Evolutionary conservation across 2,888 invertebrate genomes (phyloP).

Genomic region (Lepidochrysops patricia): DNA sequence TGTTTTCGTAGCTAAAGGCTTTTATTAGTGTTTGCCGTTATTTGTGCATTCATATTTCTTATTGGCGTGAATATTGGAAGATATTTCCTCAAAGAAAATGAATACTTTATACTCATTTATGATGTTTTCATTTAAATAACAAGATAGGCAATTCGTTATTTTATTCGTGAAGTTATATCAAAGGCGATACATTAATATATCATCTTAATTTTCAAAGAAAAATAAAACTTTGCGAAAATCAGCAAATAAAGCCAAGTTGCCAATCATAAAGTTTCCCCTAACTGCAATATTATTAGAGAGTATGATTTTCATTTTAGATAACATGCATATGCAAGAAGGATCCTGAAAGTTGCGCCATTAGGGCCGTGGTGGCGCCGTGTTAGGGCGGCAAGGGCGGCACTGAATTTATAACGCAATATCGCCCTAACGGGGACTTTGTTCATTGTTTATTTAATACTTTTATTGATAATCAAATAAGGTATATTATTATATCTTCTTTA

Average conservation of each 20-base stretch:
- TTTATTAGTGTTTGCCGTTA: slow-evolving; percentile 26
- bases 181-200: no score
- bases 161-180: no score
- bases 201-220: not conserved
- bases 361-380: slow-evolving; percentile 43
- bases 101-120: no score
- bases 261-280: not conserved
- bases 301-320: not conserved
- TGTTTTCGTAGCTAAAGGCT: slow-evolving; percentile 49
- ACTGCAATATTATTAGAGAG: slow-evolving; percentile 1
- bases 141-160: no score
- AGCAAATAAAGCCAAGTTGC: not conserved
- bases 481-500: no score
- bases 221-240: not conserved
- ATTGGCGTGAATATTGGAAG: not conserved
- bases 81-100: no score
- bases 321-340: slow-evolving; percentile 4
- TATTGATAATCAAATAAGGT: no score
- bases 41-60: not conserved
- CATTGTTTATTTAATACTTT: not conserved
- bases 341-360: slow-evolving; percentile 53
- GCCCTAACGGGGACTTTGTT: not conserved
- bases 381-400: slow-evolving; percentile 48
- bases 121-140: no score
- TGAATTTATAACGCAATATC: slow-evolving; percentile 46